Percentiles rank a stretch among this genome's conserved stretches.
Evolutionary conservation across 2,113 vertebrate species (phyloP).

Genomic region (Nicator chloris): DNA sequence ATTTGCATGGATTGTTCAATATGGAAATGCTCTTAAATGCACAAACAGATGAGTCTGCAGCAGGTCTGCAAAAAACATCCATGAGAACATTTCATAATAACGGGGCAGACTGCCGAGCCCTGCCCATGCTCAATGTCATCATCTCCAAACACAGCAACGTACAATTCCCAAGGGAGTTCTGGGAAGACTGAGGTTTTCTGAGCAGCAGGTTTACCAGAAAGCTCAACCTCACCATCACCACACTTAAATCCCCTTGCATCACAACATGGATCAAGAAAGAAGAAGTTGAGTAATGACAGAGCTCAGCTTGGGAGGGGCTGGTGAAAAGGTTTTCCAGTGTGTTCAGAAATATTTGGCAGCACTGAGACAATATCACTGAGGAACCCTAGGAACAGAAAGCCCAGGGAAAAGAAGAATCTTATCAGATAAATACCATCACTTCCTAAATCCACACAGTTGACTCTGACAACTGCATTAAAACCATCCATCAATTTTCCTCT

Average conservation of each 20-base stretch:
- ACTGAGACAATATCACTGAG: not conserved
- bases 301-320: not conserved
- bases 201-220: not conserved
- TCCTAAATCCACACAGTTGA: not conserved
- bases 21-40: not conserved
- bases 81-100: not conserved
- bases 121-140: not conserved
- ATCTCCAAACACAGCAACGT: not conserved
- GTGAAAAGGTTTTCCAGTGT: not conserved
- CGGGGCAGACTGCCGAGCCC: not conserved
- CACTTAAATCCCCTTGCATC: not conserved
- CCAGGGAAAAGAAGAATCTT: not conserved
- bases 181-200: not conserved
- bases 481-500: not conserved
- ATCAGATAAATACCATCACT: not conserved
- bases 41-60: not conserved
- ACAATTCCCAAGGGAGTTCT: not conserved
- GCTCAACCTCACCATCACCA: not conserved
- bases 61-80: not conserved
- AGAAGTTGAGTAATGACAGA: not conserved
- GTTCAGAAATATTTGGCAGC: not conserved
- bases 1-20: not conserved
- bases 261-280: not conserved
- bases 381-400: not conserved
- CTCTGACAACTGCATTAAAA: not conserved